Percentiles rank a stretch among this genome's conserved stretches.
phyloP scores from a whole-genome alignment of 2,888 invertebrate genomes.

The Steinernema hermaphroditum region DNA sequence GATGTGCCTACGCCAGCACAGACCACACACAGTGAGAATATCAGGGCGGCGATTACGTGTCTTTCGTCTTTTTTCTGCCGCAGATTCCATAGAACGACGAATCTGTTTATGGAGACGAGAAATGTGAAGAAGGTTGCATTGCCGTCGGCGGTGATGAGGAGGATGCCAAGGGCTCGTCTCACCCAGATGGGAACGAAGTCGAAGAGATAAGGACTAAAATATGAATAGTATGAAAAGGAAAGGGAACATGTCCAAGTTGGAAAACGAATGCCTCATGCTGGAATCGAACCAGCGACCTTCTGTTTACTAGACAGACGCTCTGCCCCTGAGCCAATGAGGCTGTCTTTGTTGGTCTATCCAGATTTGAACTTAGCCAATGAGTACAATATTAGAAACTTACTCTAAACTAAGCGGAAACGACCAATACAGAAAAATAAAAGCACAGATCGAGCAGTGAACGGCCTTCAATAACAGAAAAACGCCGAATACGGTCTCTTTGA shows the following conservation, averaged over 20 bases:
- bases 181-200: not conserved
- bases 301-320: constrained; percentile 64
- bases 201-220: not conserved
- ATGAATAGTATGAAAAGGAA: too few relatives aligned
- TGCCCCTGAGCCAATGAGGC: constrained; percentile 57
- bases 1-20: not conserved
- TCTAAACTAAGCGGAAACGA: not conserved
- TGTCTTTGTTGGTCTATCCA: too few relatives aligned
- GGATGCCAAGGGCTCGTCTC: not conserved
- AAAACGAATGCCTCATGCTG: constrained; percentile 56
- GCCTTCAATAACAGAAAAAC: not conserved
- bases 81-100: not conserved
- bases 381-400: not conserved
- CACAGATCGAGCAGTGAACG: not conserved
- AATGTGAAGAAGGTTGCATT: not conserved
- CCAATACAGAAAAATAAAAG: not conserved
- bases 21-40: not conserved
- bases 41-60: not conserved
- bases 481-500: not conserved
- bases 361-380: too few relatives aligned
- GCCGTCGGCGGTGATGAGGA: not conserved
- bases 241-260: too few relatives aligned
- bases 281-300: constrained; percentile 64
- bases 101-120: not conserved
- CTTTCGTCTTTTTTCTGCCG: not conserved